phyloP scores from a whole-genome alignment of 2,113 vertebrate genomes.

The Oreochromis spilurus region DNA sequence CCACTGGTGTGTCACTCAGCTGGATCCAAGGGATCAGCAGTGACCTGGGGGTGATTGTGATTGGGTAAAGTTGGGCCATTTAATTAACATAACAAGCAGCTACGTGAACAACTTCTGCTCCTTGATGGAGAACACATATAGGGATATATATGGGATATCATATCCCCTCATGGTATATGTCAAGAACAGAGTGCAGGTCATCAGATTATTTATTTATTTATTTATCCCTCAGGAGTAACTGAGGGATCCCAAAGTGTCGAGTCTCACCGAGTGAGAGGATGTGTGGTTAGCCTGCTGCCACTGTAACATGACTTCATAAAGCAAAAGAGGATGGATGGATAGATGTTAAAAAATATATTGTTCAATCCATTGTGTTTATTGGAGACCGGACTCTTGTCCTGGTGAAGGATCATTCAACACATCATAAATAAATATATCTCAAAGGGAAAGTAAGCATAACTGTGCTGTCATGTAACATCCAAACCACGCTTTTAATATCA shows the following conservation, averaged over 20 bases:
- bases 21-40: neutral
- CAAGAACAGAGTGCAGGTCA: neutral
- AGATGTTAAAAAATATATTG: neutral
- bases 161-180: neutral
- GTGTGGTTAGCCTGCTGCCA: neutral
- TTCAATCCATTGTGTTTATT: neutral
- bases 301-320: neutral
- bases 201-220: neutral
- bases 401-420: neutral
- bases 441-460: neutral
- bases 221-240: neutral
- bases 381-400: neutral
- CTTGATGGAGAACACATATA: neutral
- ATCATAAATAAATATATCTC: neutral
- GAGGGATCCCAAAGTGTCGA: neutral
- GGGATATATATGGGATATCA: neutral
- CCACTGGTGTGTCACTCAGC: neutral
- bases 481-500: neutral
- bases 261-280: neutral
- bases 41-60: neutral
- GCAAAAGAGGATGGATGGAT: neutral
- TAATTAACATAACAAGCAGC: neutral
- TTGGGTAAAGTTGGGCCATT: neutral
- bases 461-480: neutral
- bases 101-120: neutral